phyloP scores from a whole-genome alignment of 2,797 vertebrate genomes.

The Gymnothorax reevesii region DNA sequence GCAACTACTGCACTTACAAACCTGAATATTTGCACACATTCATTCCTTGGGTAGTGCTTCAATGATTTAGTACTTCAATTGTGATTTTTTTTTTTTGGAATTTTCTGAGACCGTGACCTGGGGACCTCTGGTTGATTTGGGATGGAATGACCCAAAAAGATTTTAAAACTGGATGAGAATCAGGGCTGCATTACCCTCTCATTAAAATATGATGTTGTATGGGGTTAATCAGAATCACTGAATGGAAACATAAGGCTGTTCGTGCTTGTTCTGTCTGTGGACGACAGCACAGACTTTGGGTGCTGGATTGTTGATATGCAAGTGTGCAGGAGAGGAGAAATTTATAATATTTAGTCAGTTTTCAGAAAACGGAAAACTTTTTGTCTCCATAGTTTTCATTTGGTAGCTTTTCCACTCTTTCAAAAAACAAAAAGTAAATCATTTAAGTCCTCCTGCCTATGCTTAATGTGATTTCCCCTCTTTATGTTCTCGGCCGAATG shows the following conservation, averaged over 20 bases:
- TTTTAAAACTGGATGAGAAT: neutral
- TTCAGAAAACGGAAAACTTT: slow-evolving; percentile 46
- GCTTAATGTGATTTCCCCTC: slow-evolving; percentile 2
- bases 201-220: neutral
- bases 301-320: slow-evolving; percentile 48
- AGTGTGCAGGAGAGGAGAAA: slow-evolving; percentile 48
- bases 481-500: neutral
- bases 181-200: slow-evolving; percentile 32
- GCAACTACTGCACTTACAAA: too few species aligned
- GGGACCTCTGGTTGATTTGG: too few species aligned
- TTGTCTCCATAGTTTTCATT: neutral
- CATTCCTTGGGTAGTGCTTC: too few species aligned
- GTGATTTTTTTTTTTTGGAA: too few species aligned
- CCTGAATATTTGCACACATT: too few species aligned
- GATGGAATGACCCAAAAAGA: neutral
- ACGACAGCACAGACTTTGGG: slow-evolving; percentile 44
- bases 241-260: slow-evolving; percentile 47
- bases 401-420: neutral
- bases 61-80: too few species aligned
- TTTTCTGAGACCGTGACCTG: too few species aligned
- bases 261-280: slow-evolving; percentile 48
- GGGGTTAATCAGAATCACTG: slow-evolving; percentile 16
- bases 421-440: neutral
- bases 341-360: slow-evolving; percentile 54
- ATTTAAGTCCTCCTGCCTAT: neutral